Base-by-base conservation (phyloP, 2,113 vertebrate genomes). In the Suricata suricatta region DNA sequence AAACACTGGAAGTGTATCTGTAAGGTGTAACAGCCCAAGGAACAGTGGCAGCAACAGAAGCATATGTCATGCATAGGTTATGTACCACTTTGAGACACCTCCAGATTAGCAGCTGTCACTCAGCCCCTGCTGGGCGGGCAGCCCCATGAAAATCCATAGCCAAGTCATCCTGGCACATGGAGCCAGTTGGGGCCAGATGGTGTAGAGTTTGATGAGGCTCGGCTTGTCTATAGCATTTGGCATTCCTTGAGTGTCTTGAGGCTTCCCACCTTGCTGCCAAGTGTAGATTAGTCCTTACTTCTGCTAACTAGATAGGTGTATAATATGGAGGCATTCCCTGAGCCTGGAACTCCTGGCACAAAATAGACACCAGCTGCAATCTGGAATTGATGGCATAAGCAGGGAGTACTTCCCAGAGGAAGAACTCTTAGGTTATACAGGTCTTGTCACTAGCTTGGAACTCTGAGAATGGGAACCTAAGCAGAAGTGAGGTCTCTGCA, bases 311-410 rank as follows among this genome's bases (percentile, higher is more conserved):
- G 97, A 99, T 99, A 47, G 99, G 99, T 96, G 99, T 99, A 97
- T 99, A 99, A 98, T 99, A 99, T 3, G 99, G 99, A 27, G 99
- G 99, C 98, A 99, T 77, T 77, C 99, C 99, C 98, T 99, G 99
- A 74, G 99, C 99, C 99, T 99, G 99, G 23, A 95, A 99, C 99
- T 66, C 99, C 99, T 81, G 99, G 99, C 99, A 99, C 99, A 98
- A 99, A 99, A 96, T 99, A 99, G 0, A 99, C 99, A 0, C 99
- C 98, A 50, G 99, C 99, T 80, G 99, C 98, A 17, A 99, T 99
- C 98, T 99, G 99, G 98, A 99, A 99, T 98, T 99, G 98, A 99
- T 99, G 31, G 99, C 99, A 54, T 99, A 99, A 90, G 99, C 99
- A 7, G 99, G 99, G 99, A 99, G 98, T 88, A 99, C 99, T 99